Base-by-base conservation (phyloP, 2,797 vertebrate genomes). In the Darevskia nairensis region DNA sequence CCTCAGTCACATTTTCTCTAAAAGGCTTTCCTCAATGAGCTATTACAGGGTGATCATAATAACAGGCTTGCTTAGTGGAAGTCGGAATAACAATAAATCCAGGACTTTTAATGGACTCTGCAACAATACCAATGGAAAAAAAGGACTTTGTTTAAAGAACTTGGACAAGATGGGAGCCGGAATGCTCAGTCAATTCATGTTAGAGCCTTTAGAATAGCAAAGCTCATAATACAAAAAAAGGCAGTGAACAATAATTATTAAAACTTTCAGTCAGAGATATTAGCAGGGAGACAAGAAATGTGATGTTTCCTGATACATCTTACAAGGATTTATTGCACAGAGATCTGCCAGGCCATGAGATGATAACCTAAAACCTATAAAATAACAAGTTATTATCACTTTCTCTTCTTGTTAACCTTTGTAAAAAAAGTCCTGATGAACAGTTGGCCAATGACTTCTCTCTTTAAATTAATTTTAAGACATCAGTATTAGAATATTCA, bases 351-450 rank as follows among this genome's bases (percentile, higher is more conserved):
- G 66, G 41, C 66, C 35, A 79, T 75, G 55, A 94, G 81, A 82
- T 91, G 78, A 93, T 89, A 90, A 76, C 82, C 27, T 81, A 78
- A 91, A 93, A 94, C 87, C 50, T 88, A 76, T 74, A 87, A n/a
- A 17, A 89, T 87, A 9, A 92, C 90, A 89, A 95, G 39, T 90
- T 94, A 94, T 92, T 85, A 92, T 72, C 85, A 90, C 80, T 93
- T 94, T 92, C 41, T 15, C 59, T 90, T 93, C 72, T 55, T 61
- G 90, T 87, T 94, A 92, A 93, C 84, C 87, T 92, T 94, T 93
- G 80, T 89, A 85, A 90, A 85, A 85, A 35, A 80, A 88, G 13
- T 83, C 3, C 71, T 92, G 82, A 92, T 85, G 91, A 92, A 94
- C 86, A 69, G 66, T 87, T 89, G n/a, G 59, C 90, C 89, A 87